phyloP scores from a whole-genome alignment of 2,113 vertebrate species.

The Sinocyclocheilus grahami region DNA sequence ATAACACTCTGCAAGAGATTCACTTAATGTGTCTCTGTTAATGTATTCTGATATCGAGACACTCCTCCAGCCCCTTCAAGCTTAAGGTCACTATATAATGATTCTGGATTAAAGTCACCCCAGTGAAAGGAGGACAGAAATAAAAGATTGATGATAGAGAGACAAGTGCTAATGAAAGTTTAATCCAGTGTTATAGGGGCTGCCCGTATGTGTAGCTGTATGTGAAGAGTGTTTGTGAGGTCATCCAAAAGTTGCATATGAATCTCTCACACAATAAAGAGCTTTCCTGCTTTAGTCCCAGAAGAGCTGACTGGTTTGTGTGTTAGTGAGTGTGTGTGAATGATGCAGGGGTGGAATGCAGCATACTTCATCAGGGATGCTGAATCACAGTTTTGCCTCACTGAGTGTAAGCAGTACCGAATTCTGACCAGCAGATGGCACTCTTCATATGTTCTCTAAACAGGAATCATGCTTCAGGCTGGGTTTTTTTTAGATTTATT shows the following conservation, averaged over 20 bases:
- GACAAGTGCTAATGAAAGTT: constrained; percentile 77
- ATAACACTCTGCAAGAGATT: not conserved
- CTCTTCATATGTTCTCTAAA: not conserved
- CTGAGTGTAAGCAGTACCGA: constrained; percentile 5
- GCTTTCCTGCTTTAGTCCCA: constrained; percentile 10
- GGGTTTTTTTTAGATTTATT: not conserved
- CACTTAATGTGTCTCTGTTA: not conserved
- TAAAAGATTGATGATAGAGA: constrained; percentile 83
- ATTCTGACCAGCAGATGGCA: constrained; percentile 28
- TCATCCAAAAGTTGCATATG: not conserved
- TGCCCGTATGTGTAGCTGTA: not conserved
- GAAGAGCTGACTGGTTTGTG: not conserved
- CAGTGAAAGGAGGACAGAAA: constrained; percentile 59
- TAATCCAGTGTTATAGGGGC: constrained; percentile 71
- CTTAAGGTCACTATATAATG: constrained; percentile 70
- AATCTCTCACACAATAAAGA: constrained; percentile 11
- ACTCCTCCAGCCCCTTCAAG: not conserved
- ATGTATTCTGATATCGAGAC: constrained; percentile 20
- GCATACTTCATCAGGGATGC: constrained; percentile 34
- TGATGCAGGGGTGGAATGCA: constrained; percentile 23
- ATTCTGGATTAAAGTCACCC: constrained; percentile 58
- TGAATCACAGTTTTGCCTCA: constrained; percentile 28
- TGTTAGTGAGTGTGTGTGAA: constrained; percentile 27
- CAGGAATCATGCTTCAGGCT: not conserved
- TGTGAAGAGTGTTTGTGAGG: not conserved